Base-by-base conservation (phyloP, 2,113 vertebrate species). In the Isichthys henryi region DNA sequence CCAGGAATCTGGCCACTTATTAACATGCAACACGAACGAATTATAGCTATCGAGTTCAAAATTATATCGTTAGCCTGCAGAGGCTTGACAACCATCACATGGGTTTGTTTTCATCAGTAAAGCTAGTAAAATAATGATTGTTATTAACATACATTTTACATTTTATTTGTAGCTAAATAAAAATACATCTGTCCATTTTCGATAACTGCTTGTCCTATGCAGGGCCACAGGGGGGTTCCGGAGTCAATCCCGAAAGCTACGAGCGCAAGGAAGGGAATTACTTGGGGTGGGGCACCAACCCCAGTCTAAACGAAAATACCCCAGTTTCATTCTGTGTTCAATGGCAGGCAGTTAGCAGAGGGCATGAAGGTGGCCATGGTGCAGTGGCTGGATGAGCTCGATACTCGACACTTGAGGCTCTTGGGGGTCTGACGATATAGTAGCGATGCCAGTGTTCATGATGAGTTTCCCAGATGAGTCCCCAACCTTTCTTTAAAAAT, bases 401-500 rank as follows among this genome's bases (percentile, higher is more conserved):
- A 50, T n/a, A 31, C 31, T 43, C 49, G 49, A 88, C 88, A 85
- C 50, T 31, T 5, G 39, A 85, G 52, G 50, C 50, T 84, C 49
- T n/a, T 35, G 83, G 52, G 86, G 39, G 45, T 86, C 66, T 87
- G 49, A 88, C 52, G 80, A 56, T 9, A 46, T 17, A 89, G 84
- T 13, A 46, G 39, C 58, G 13, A 53, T 66, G 88, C 86, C 48
- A 90, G 88, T 45, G 45, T 31, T 39, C 74, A 83, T 48, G 19
- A 83, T 83, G 82, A 48, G 21, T 46, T 46, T 84, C 48, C 88
- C 88, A 66, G 86, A 80, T 89, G 52, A 90, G 90, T 82, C 62
- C 62, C 50, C 31, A 85, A 19, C 17, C 49, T 9, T 77, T 80
- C 88, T 13, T 66, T 52, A 91, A 92, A 93, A 92, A 93, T 93